phyloP scores from a whole-genome alignment of 2,888 invertebrate genomes.

The Drosophila neotestacea region DNA sequence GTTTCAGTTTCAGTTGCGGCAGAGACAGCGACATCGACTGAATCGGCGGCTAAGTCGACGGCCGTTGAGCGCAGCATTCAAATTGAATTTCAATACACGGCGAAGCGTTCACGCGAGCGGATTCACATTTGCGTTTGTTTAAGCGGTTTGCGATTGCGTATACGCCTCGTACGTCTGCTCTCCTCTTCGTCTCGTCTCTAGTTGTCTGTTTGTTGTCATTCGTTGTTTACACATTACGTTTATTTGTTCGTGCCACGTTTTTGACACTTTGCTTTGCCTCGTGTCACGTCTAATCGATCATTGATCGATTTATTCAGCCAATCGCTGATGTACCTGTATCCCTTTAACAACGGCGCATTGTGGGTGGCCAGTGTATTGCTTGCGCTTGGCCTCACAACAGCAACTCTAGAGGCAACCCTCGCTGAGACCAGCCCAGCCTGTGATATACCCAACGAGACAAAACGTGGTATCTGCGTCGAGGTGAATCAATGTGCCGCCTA shows the following conservation, averaged over 20 bases:
- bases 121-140: slow-evolving; percentile 39
- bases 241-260: slow-evolving; percentile 19
- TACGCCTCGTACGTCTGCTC: slow-evolving; percentile 58
- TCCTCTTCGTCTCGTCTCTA: slow-evolving; percentile 7
- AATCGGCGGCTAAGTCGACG: slow-evolving; percentile 5
- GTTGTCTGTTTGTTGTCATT: slow-evolving; percentile 7
- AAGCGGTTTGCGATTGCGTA: slow-evolving; percentile 54
- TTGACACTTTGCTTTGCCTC: slow-evolving; percentile 15
- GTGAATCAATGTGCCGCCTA: slow-evolving; percentile 80
- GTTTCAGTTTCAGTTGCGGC: slow-evolving; percentile 27
- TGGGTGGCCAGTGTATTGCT: slow-evolving; percentile 55
- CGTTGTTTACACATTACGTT: slow-evolving; percentile 35
- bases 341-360: slow-evolving; percentile 36
- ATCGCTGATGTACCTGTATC: slow-evolving; percentile 48
- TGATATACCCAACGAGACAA: slow-evolving; percentile 84
- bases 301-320: slow-evolving; percentile 29
- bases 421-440: slow-evolving; percentile 61
- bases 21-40: slow-evolving; percentile 20
- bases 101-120: slow-evolving; percentile 74
- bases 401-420: background rate
- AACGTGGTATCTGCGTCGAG: slow-evolving; percentile 79
- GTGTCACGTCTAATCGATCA: slow-evolving; percentile 14
- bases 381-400: slow-evolving; percentile 29
- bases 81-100: slow-evolving; percentile 74
- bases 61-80: slow-evolving; percentile 61